These are phyloP conservation scores for Chironomus riparius DNA, from an alignment of 2,888 invertebrate species.

Conservation along the genomic window DNA sequence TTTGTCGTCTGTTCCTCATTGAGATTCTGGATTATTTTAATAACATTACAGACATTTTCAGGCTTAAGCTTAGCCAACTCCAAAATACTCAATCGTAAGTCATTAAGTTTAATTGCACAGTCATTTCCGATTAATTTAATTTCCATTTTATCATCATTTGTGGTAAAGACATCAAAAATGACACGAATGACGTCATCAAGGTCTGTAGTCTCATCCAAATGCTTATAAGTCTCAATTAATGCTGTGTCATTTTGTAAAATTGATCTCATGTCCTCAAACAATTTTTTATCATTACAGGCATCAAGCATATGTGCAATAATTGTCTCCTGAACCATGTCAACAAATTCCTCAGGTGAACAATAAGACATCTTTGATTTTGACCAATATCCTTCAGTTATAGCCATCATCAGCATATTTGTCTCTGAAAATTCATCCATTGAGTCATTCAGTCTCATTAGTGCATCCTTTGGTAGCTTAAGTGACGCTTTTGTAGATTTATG, in stretches of 20 bases:
- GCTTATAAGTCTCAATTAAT: conserved; percentile 1
- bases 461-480: conserved; percentile 7
- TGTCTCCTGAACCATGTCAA: background rate
- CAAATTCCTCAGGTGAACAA: conserved; percentile 6
- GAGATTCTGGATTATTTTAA: background rate
- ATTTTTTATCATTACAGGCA: background rate
- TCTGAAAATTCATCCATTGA: conserved; percentile 19
- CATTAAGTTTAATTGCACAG: background rate
- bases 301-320: conserved; percentile 13
- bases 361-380: conserved; percentile 7
- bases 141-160: conserved; percentile 14
- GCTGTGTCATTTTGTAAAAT: background rate
- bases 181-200: background rate
- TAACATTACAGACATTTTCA: background rate
- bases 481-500: background rate
- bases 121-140: background rate
- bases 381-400: conserved; percentile 19
- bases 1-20: background rate
- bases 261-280: background rate
- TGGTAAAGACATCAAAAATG: conserved; percentile 3
- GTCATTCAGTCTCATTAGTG: background rate
- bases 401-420: conserved; percentile 20
- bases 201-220: background rate
- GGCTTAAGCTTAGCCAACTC: background rate
- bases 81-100: background rate